A percentile compares a stretch with the other conserved stretches of the same genome.
Evolutionary conservation across 2,888 invertebrate species (phyloP).

Genomic region (Phymatocera aterrima): DNA sequence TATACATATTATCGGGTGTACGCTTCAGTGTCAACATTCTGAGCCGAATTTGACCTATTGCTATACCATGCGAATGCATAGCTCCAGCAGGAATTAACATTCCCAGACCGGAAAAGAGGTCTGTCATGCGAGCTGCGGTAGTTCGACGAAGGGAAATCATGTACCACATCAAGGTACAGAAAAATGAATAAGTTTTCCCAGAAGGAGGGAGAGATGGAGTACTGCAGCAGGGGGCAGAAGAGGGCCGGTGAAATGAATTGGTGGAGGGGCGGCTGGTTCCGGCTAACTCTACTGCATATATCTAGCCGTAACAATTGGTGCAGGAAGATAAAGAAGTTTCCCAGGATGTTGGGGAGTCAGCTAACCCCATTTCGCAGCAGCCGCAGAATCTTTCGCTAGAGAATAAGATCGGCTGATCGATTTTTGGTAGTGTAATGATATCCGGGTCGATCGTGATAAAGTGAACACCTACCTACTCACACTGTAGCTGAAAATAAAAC

Average conservation of each 20-base stretch:
- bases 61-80: not conserved
- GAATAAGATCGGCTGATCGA: too few species aligned
- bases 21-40: too few species aligned
- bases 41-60: too few species aligned
- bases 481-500: not conserved
- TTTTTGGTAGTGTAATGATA: too few species aligned
- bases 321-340: too few species aligned
- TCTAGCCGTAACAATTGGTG: not conserved
- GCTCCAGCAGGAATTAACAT: not conserved
- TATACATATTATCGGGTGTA: too few species aligned
- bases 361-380: not conserved
- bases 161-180: not conserved
- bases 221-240: not conserved
- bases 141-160: not conserved
- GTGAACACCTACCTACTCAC: too few species aligned
- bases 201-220: not conserved
- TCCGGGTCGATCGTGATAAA: too few species aligned
- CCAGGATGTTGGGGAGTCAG: not conserved
- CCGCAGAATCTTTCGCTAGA: not conserved
- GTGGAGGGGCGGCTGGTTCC: too few species aligned
- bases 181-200: not conserved
- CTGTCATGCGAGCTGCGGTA: not conserved
- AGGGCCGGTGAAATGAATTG: not conserved
- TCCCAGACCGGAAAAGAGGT: constrained; percentile 3
- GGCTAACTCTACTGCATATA: too few species aligned